A percentile compares a stretch with the other conserved stretches of the same genome.
These are phyloP conservation scores for Trachurus trachurus DNA, from an alignment of 2,797 vertebrate genomes.

Conservation along the genomic window DNA sequence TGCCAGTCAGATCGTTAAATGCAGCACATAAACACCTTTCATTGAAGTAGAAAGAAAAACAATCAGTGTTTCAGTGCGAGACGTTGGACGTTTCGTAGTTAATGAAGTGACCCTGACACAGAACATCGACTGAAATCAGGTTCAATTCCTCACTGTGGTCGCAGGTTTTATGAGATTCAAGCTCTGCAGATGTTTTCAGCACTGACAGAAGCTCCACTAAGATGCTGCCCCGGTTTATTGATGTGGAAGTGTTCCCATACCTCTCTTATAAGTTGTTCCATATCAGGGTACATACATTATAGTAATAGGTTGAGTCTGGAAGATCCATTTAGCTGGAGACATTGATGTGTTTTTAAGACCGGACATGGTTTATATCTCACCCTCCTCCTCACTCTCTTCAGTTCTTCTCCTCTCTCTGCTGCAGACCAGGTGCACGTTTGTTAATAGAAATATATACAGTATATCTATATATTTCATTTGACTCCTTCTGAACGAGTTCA, in stretches of 20 bases:
- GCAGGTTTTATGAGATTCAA: not conserved
- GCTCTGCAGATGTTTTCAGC: too few species aligned
- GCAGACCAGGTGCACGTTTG: constrained; percentile 36
- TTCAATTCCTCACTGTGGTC: not conserved
- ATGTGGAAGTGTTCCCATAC: not conserved
- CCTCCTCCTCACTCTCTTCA: too few species aligned
- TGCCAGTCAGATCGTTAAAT: not conserved
- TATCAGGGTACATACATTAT: not conserved
- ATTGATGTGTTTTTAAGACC: not conserved
- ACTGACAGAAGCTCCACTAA: not conserved
- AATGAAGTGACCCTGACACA: not conserved
- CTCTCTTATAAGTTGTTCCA: not conserved
- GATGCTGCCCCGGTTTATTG: not conserved
- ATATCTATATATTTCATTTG: constrained; percentile 4
- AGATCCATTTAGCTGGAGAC: not conserved
- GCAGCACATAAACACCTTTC: constrained; percentile 10
- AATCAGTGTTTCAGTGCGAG: not conserved
- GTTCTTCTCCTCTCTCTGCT: not conserved
- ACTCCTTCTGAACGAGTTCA: constrained; percentile 5
- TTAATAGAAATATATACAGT: not conserved
- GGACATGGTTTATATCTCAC: not conserved
- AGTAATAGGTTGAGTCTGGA: not conserved
- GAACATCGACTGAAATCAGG: not conserved
- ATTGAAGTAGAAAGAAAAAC: not conserved
- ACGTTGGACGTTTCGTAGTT: not conserved